phyloP scores from a whole-genome alignment of 2,797 vertebrate genomes.

The Propithecus deckenii region DNA sequence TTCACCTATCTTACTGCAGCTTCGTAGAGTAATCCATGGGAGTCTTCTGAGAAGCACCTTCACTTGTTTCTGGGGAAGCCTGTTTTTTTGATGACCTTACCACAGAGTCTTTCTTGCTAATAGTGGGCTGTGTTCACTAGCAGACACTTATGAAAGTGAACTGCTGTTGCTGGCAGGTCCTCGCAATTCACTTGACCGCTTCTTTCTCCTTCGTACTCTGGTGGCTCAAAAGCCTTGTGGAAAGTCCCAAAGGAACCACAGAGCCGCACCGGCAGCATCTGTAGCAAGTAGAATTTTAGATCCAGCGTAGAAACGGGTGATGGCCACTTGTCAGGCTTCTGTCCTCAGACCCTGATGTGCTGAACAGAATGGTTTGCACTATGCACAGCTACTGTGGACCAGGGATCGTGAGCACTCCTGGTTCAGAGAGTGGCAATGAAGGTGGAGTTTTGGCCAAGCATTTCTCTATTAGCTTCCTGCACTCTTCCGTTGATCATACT shows the following conservation, averaged over 20 bases:
- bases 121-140: background rate
- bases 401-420: background rate
- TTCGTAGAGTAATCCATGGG: background rate
- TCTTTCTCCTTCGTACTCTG: background rate
- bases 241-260: background rate
- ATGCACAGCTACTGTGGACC: background rate
- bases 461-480: background rate
- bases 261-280: background rate
- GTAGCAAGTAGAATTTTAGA: background rate
- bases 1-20: background rate
- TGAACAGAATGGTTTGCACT: background rate
- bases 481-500: background rate
- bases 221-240: background rate
- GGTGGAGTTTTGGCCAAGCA: background rate
- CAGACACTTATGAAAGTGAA: background rate
- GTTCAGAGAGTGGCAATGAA: background rate
- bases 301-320: background rate
- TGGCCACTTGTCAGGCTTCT: background rate
- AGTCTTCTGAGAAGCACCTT: background rate
- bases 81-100: background rate
- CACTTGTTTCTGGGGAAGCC: too few relatives aligned
- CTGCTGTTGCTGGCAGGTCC: background rate
- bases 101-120: background rate
- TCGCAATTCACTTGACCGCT: background rate
- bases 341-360: background rate